Evolutionary conservation across 2,888 invertebrate genomes (phyloP).

Genomic region (Pogonocherus hispidulus): DNA sequence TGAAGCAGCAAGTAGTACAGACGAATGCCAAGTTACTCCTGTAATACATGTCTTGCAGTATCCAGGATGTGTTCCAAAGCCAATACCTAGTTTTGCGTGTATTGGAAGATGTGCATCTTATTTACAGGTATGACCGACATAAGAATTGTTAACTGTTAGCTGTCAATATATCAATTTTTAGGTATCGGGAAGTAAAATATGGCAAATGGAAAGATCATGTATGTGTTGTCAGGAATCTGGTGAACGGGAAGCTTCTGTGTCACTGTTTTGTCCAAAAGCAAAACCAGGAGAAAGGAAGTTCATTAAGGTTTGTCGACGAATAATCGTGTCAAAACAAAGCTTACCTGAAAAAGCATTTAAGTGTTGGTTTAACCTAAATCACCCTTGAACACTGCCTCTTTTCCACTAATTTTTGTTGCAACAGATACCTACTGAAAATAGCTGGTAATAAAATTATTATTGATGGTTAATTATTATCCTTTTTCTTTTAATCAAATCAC

Average conservation of each 20-base stretch:
- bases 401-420: not conserved
- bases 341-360: conserved; percentile 5
- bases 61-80: conserved; percentile 92
- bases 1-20: conserved; percentile 69
- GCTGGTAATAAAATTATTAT: too few relatives aligned
- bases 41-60: conserved; percentile 93
- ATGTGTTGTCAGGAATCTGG: conserved; percentile 97
- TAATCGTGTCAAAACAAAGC: not conserved
- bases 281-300: conserved; percentile 88
- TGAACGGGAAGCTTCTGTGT: conserved; percentile 90
- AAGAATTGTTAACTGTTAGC: not conserved
- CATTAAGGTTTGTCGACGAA: conserved; percentile 75
- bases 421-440: not conserved
- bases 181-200: conserved; percentile 95
- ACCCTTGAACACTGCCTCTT: not conserved
- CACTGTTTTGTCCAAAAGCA: conserved; percentile 90
- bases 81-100: conserved; percentile 94
- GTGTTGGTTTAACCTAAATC: conserved; percentile 4
- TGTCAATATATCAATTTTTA: conserved; percentile 61
- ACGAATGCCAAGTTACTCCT: conserved; percentile 92
- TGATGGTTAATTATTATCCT: too few relatives aligned
- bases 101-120: conserved; percentile 93
- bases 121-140: conserved; percentile 80
- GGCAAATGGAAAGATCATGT: conserved; percentile 96
- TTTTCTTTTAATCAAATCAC: too few relatives aligned